Evolutionary conservation across 2,113 vertebrate genomes (phyloP).

Genomic region (Chaetodon trifascialis): DNA sequence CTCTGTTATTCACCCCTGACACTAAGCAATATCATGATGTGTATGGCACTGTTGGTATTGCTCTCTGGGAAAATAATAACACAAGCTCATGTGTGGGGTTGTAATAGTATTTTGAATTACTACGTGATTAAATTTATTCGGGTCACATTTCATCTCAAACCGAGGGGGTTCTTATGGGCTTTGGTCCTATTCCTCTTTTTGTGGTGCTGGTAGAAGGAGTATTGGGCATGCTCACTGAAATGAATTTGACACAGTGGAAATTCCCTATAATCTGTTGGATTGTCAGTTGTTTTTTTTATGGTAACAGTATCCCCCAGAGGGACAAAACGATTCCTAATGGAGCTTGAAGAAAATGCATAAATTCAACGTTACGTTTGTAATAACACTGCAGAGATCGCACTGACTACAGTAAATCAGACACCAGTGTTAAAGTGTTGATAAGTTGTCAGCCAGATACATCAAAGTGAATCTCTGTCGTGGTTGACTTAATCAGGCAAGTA

Average conservation of each 20-base stretch:
- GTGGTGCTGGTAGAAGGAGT: slow-evolving; percentile 7
- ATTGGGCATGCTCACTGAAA: slow-evolving; percentile 1
- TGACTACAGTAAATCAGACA: slow-evolving; percentile 4
- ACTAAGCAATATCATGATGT: slow-evolving; percentile 61
- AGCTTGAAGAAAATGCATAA: slow-evolving; percentile 11
- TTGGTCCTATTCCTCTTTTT: slow-evolving; percentile 32
- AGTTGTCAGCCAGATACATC: not conserved
- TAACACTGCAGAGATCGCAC: not conserved
- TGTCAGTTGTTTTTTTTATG: not conserved
- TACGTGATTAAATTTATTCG: slow-evolving; percentile 53
- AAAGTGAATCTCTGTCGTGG: slow-evolving; percentile 2
- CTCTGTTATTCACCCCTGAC: slow-evolving; percentile 56
- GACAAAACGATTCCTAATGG: slow-evolving; percentile 9
- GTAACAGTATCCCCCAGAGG: not conserved
- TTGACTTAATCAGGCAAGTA: not conserved
- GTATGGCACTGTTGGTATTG: slow-evolving; percentile 34
- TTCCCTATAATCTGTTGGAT: slow-evolving; percentile 1
- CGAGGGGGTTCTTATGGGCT: slow-evolving; percentile 31
- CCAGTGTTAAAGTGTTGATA: slow-evolving; percentile 3
- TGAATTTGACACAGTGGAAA: slow-evolving; percentile 19
- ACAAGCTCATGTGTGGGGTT: slow-evolving; percentile 45
- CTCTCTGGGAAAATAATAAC: slow-evolving; percentile 61
- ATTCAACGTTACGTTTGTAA: not conserved
- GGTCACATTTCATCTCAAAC: slow-evolving; percentile 58
- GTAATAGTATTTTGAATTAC: slow-evolving; percentile 63